A percentile compares a stretch with the other conserved stretches of the same genome.
These are phyloP conservation scores for Drosophila micromelanica DNA, from an alignment of 1,140 invertebrate genomes.

Conservation along the genomic window DNA sequence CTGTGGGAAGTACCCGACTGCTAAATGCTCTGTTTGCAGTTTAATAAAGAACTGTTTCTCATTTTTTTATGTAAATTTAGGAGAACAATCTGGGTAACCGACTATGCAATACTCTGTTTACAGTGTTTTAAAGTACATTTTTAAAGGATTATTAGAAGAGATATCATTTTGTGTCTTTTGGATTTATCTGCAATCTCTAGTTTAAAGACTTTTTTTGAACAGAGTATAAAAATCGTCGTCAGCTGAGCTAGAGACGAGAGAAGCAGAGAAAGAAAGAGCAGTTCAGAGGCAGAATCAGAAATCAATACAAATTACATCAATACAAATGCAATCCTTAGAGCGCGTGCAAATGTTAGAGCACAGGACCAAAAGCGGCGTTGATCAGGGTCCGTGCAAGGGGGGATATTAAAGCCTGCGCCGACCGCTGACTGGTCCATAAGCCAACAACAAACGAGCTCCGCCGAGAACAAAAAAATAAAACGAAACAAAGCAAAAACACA, in stretches of 20 bases:
- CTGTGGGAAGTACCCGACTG: too few relatives aligned
- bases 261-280: conserved; percentile 28
- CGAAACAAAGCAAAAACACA: conserved; percentile 17
- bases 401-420: conserved; percentile 2
- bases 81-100: too few relatives aligned
- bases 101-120: too few relatives aligned
- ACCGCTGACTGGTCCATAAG: conserved; percentile 29
- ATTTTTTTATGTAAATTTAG: too few relatives aligned
- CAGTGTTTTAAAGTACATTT: too few relatives aligned
- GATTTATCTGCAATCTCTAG: too few relatives aligned
- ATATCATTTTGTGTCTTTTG: too few relatives aligned
- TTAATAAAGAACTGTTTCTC: too few relatives aligned
- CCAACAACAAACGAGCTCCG: conserved; percentile 45
- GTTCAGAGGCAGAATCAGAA: too few relatives aligned
- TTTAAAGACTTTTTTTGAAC: not conserved
- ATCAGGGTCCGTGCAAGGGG: not conserved
- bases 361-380: conserved; percentile 29
- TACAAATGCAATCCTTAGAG: conserved; percentile 10
- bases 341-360: conserved; percentile 69
- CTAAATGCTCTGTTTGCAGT: too few relatives aligned
- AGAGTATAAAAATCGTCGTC: not conserved
- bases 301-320: too few relatives aligned
- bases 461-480: conserved; percentile 32
- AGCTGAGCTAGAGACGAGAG: conserved; percentile 2
- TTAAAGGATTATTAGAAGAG: too few relatives aligned